Evolutionary conservation across 2,888 invertebrate species (phyloP), one percentile per base, ranked within the genome.

Genomic region (Mesopsocus fuscifrons): DNA sequence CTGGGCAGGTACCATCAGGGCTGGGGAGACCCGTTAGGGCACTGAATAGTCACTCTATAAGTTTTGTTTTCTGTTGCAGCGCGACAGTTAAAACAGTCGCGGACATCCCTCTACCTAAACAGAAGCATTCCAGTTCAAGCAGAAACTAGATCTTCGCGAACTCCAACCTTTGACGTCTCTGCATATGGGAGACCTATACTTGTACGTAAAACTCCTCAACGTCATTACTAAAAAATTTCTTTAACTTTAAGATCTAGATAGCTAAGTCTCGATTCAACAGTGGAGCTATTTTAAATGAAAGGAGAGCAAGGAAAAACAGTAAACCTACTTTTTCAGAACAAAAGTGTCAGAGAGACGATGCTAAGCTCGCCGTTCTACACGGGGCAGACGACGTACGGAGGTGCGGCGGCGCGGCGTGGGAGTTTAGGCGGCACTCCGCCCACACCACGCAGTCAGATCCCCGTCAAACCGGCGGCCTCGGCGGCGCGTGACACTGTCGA

Each of bases 311-410:
- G 26, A 9, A 11, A 26, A 26, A 26, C 8, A 11, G 8, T 26
- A 26, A 26, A 6, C 11, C 11, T 26, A 11, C 13, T 17, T 30
- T 18, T 42, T 4, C 16, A 34, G 23, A 32, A 34, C 34, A 31
- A 3, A 35, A 30, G 13, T 4, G 32, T 34, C 13, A 9, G 33
- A 42, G 42, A 42, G 20, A 18, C 22, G 22, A 43, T 43, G 20
- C 47, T 59, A 9, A 61, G 62, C 40, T 82, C 82, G 2, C 78
- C 83, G 11, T 84, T 83, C 57, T 83, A 84, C 55, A 67, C 68
- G 48, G 82, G 82, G 18, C 68, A 69, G 47, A 82, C 79, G 2
- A 73, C 71, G 49, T 84, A 78, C 57, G 83, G 83, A 2, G 83
- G 83, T 32, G 74, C 79, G 11, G 68, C 74, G 11, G 68, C 71